phyloP scores from a whole-genome alignment of 2,888 invertebrate species.

The Cephus runcator region DNA sequence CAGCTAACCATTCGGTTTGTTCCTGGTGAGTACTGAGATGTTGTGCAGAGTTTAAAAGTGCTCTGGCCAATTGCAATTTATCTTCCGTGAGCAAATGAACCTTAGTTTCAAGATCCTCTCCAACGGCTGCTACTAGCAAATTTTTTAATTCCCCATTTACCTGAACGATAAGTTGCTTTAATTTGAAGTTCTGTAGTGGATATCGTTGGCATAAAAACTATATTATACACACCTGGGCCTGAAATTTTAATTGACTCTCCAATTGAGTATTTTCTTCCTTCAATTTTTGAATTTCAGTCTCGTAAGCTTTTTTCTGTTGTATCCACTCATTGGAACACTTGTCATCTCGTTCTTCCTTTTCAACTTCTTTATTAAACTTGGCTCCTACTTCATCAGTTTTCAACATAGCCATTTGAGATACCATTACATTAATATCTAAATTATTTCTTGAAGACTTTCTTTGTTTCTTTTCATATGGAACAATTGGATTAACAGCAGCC shows the following conservation, averaged over 20 bases:
- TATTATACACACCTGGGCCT: slow-evolving; percentile 73
- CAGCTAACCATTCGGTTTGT: slow-evolving; percentile 91
- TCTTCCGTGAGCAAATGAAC: slow-evolving; percentile 93
- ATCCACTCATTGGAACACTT: slow-evolving; percentile 57
- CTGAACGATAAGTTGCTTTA: slow-evolving; percentile 60
- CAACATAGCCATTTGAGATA: slow-evolving; percentile 78
- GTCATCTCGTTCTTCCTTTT: slow-evolving; percentile 34
- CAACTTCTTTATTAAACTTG: slow-evolving; percentile 43
- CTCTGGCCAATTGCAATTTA: slow-evolving; percentile 87
- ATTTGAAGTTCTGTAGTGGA: neutral
- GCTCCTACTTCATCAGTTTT: slow-evolving; percentile 71
- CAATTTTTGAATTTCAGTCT: slow-evolving; percentile 73
- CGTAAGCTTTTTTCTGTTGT: slow-evolving; percentile 68
- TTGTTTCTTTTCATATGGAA: slow-evolving; percentile 66
- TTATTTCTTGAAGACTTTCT: slow-evolving; percentile 68
- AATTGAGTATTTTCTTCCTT: slow-evolving; percentile 77
- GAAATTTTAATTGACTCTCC: slow-evolving; percentile 86
- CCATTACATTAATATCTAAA: slow-evolving; percentile 75
- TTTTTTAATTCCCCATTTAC: slow-evolving; percentile 94
- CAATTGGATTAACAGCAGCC: slow-evolving; percentile 84
- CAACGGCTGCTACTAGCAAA: slow-evolving; percentile 92
- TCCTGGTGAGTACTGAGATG: slow-evolving; percentile 90
- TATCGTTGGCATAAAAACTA: neutral
- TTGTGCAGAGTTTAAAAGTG: slow-evolving; percentile 86
- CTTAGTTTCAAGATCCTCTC: slow-evolving; percentile 90